Base-by-base conservation (phyloP, 2,113 vertebrate species). In the Corythoichthys intestinalis region DNA sequence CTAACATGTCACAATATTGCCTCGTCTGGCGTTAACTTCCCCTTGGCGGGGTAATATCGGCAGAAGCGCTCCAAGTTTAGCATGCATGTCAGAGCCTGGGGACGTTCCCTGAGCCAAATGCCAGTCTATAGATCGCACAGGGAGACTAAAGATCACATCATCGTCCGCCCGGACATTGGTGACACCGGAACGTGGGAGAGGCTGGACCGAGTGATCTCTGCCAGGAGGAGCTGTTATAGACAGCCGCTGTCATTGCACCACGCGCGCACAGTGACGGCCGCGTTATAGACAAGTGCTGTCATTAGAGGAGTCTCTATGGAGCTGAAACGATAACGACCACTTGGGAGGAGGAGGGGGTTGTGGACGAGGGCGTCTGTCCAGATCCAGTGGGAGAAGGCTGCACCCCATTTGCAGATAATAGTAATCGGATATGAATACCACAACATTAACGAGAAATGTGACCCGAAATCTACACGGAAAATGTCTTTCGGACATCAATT, bases 101-200 rank as follows among this genome's bases (percentile, higher is more conserved):
- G 85, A 86, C 88, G 73, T 90, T 93, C 88, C 88, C 93, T 92
- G 93, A 96, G 95, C 94, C 96, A 99, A 99, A 99, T 98, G 96
- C 96, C 97, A 99, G 95, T 97, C 94, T 99, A 98, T 98, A 94
- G 96, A 99, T 98, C 91, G 93, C 90, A 93, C 77, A 78, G 81
- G 84, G 94, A 95, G 94, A 95, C 94, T 97, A 98, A 98, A 98
- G 96, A 98, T 98, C 97, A 98, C 94, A 95, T 98, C 96, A 95
- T 94, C 76, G 83, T 93, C 93, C 94, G 87, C 75, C 70, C 76
- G 92, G 93, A 96, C 94, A 95, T 93, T 92, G 94, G 94, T 98
- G 97, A 99, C 95, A 95, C 92, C 85, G 83, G 84, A 85, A 87
- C 79, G 75, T 71, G 78, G 77, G 75, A 81, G 82, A 80, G 65